Evolutionary conservation across 2,797 vertebrate genomes (phyloP), one percentile per base, ranked within the genome.

Genomic region (Parotocinclus haroldoi): DNA sequence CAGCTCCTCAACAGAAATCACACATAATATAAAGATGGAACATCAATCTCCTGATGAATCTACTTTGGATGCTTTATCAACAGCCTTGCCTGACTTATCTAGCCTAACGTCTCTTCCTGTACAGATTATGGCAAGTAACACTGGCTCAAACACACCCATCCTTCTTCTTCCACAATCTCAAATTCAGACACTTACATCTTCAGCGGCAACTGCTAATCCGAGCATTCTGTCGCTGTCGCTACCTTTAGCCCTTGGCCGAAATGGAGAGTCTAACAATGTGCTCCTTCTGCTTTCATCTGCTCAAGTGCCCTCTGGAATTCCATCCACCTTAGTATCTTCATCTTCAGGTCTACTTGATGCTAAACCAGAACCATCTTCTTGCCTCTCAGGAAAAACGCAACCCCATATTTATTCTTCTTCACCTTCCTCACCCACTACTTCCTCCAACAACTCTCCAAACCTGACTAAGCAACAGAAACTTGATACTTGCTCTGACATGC

Each of bases 211-310:
- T 38, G 16, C 62, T 45, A 79, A 72, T 51, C 39, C 78, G 62
- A 69, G 73, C 54, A 54, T 80, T 16, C 63, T 81, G 66, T 40
- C 85, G 59, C 84, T 90, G 72, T 83, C 89, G 0, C 82, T 90
- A 58, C 85, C 90, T 4, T 69, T 88, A 38, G 73, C 87, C 7
- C 77, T 88, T 3, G 49, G 81, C 63, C 84, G 83, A 72, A 79
- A 79, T 40, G 66, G 83, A 9, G 68, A 81, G 74, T 84, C 87
- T 19, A 58, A 79, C 17, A 78, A 84, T 1, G 63, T 91, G 81
- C 77, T 90, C 52, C 82, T 92, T 18, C 86, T 92, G 62, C 83
- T 92, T 27, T 89, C 89, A 8, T 80, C 90, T 4, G 61, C 87
- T 9, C 76, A 88, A 14, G 69, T 84, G 13, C 84, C 83, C 53